Evolutionary conservation across 1,140 invertebrate genomes (phyloP), one percentile per base, ranked within the genome.

Genomic region (Cydia fagiglandana): DNA sequence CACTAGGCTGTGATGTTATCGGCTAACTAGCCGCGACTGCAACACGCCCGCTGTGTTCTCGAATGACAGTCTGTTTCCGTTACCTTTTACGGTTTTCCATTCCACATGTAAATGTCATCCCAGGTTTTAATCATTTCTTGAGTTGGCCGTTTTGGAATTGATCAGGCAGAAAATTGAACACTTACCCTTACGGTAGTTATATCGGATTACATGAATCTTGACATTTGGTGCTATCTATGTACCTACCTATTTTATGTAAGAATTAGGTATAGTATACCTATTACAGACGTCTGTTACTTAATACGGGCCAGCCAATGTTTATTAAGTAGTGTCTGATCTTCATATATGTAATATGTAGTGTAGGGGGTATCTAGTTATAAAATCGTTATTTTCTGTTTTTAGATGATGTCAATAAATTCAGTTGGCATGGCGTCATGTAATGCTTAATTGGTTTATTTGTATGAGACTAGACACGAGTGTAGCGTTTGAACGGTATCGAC

Each of bases 1-100:
- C 78, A 75, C 73, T 76, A 75, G 75, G 77, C 64, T 78, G 80
- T 84, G 89, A 91, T 91, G 82, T 87, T 87, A 91, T 90, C 88
- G 76, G 34, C 53, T 88, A 89, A 90, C 86, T 84, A 87, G 86
- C 83, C 85, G 80, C 78, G 76, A 78, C 84, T 86, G 75, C 81
- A 80, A 81, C 83, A 77, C 80, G 81, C 81, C 80, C 77, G 80
- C 76, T 80, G 79, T 80, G 81, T 76, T 82, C 85, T 86, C 83
- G 77, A 81, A 82, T 85, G 79, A 79, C 85, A 85, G 82, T 88
- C 85, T 84, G 84, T 66, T 70, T 75, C 74, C 47, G 64, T 75
- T 86, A 81, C 81, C 64, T 75, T 76, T 76, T 76, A 76, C 28
- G 75, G 68, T 28, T 76, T 76, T 73, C 53, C 66, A 56, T 76